phyloP scores from a whole-genome alignment of 2,113 vertebrate species.

The Pygoscelis adeliae region DNA sequence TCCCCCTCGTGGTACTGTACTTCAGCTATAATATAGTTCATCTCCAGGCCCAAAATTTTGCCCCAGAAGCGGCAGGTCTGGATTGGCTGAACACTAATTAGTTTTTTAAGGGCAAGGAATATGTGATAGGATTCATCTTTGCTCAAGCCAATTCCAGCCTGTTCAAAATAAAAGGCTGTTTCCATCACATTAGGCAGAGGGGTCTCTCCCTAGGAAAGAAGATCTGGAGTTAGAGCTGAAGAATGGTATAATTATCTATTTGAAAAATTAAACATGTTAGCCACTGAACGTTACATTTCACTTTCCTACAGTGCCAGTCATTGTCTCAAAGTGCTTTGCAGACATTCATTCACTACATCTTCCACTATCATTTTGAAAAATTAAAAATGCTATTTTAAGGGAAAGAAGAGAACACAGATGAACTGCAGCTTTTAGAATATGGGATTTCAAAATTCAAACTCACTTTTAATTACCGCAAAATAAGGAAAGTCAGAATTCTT shows the following conservation, averaged over 20 bases:
- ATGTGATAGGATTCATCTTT: conserved; percentile 87
- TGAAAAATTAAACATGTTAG: neutral
- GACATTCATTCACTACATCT: neutral
- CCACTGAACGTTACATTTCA: neutral
- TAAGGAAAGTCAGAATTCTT: neutral
- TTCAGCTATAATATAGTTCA: conserved; percentile 91
- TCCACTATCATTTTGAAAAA: neutral
- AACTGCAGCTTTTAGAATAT: neutral
- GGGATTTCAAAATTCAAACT: neutral
- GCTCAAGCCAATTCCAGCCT: conserved; percentile 86
- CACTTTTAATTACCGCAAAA: neutral
- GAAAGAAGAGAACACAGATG: neutral
- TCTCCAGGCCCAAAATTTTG: conserved; percentile 87
- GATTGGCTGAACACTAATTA: conserved; percentile 80
- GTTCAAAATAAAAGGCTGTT: conserved; percentile 89
- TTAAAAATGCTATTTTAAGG: neutral
- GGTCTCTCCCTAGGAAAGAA: conserved; percentile 76
- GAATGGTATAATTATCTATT: neutral
- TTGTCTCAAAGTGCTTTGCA: neutral
- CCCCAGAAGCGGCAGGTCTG: conserved; percentile 92
- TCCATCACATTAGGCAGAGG: conserved; percentile 88
- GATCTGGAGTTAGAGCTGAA: conserved; percentile 3
- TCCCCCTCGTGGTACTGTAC: conserved; percentile 82
- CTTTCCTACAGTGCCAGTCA: neutral
- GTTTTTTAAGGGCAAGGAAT: conserved; percentile 88